Percentiles rank a stretch among this genome's conserved stretches.
Conservation (phyloP, 2,113 vertebrate genomes). For the Anarrhichthys ocellatus region DNA sequence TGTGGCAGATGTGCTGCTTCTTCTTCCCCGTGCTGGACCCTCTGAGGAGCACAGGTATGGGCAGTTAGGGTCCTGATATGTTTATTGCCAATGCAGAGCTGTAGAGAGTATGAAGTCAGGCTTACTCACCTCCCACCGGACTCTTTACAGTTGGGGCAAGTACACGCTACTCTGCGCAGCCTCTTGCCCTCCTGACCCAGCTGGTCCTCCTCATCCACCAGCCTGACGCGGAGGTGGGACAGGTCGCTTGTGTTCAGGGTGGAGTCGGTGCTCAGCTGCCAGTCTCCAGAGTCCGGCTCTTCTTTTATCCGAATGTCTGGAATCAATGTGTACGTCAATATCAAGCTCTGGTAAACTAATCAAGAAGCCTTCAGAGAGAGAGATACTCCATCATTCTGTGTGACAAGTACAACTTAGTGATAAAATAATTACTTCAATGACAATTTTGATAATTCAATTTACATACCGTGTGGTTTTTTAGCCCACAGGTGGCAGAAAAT, state of each 20-base stretch:
- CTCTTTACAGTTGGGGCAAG: conserved; percentile 99
- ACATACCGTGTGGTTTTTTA: conserved; percentile 27
- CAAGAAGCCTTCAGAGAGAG: conserved; percentile 30
- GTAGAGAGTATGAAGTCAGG: not conserved
- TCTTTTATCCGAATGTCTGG: conserved; percentile 98
- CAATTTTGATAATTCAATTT: conserved; percentile 31
- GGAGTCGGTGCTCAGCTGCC: conserved; percentile 96
- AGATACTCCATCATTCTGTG: conserved; percentile 19
- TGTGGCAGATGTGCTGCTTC: conserved; percentile 99
- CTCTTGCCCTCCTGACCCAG: conserved; percentile 95
- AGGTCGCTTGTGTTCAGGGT: conserved; percentile 97
- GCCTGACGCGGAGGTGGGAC: conserved; percentile 93
- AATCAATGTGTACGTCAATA: conserved; percentile 29
- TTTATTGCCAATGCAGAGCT: not conserved
- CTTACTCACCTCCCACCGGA: conserved; percentile 92
- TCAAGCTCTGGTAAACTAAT: conserved; percentile 15
- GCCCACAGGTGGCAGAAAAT: conserved; percentile 33
- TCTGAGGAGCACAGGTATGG: conserved; percentile 79
- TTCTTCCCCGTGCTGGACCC: conserved; percentile 96
- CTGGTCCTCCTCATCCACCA: conserved; percentile 96
- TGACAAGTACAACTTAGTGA: conserved; percentile 12
- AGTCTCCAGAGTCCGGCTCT: conserved; percentile 97
- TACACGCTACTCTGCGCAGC: conserved; percentile 96
- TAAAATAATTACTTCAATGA: conserved; percentile 26
- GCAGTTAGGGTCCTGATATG: conserved; percentile 5